Evolutionary conservation across 2,888 invertebrate species (phyloP).

Genomic region (Ichneumoninae sp.): DNA sequence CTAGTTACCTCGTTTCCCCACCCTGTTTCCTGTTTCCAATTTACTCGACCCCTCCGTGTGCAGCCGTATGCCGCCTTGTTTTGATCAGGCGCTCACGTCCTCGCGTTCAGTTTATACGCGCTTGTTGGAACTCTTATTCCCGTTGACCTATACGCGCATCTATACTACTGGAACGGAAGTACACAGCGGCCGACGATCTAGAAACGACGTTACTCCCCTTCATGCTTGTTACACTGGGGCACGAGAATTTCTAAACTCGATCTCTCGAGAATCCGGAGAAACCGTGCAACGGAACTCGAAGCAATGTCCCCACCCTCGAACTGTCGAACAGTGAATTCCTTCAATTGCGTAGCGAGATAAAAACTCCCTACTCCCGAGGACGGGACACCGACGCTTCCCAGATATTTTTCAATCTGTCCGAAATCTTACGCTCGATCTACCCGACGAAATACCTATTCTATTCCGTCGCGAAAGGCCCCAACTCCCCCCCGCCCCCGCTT

Average conservation of each 20-base stretch:
- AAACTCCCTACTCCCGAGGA: background rate
- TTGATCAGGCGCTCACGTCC: background rate
- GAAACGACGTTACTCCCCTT: background rate
- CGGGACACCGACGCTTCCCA: background rate
- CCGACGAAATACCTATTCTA: conserved; percentile 5
- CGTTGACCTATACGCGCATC: background rate
- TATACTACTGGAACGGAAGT: background rate
- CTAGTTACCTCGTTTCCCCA: conserved; percentile 27
- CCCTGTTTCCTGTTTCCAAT: conserved; percentile 38
- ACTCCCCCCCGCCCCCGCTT: background rate
- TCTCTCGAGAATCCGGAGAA: background rate
- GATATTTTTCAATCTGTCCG: conserved; percentile 16
- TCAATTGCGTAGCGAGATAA: background rate
- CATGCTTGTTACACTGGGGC: background rate
- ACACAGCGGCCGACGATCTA: background rate
- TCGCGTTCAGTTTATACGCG: background rate
- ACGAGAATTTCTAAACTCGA: background rate
- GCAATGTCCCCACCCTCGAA: background rate
- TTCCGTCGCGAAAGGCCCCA: background rate
- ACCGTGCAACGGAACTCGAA: background rate
- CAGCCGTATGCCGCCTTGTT: background rate
- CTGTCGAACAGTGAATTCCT: background rate
- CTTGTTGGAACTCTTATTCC: background rate
- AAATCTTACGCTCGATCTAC: conserved; percentile 8
- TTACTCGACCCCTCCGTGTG: conserved; percentile 1